Evolutionary conservation across 2,797 vertebrate genomes (phyloP), one percentile per base, ranked within the genome.

Genomic region (Scyliorhinus canicula): DNA sequence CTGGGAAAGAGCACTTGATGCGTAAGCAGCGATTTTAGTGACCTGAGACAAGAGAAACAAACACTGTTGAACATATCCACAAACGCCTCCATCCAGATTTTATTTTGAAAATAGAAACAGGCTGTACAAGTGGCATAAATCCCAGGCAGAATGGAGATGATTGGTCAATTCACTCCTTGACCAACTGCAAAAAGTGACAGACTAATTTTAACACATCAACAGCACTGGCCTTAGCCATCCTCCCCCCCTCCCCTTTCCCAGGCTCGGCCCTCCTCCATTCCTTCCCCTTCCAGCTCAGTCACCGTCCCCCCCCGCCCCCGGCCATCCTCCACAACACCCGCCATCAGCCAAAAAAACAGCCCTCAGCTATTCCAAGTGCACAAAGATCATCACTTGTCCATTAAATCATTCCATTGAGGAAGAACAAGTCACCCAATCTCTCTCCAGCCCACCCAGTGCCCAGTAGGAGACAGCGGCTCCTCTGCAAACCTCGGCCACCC

Each of bases 1-100:
- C 97, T 99, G 99, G 96, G 99, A 99, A 96, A 99, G 99, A 95
- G 98, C 98, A 96, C 99, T 99, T 97, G 98, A 99, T 96, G 99
- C 98, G 0, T 99, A 99, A 19, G 99, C 99, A 90, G 99, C 99
- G 96, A 99, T 98, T 97, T 98, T 99, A 96, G 98, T 98, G 95
- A 99, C 98, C 99, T 99, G 97, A 0, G 1, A 93, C 69, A 63
- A 28, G 35, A 40, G 65, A 55, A 52, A n/a, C 31, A 90, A 82
- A 19, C 0, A 52, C 0, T 88, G n/a, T 12, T 57, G 9, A 6
- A 24, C 19, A 16, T 4, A 82, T 40, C 6, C 40, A 82, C 44
- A 26, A 40, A 40, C n/a, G n/a, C 14, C 19, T 47, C 71, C 71
- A 77, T n/a, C 31, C 71, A 77, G 4, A 40, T 65, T 65, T 28